These are phyloP conservation scores for Sebastes oblongus DNA, from an alignment of 2,797 vertebrate genomes.

Conservation along the genomic window DNA sequence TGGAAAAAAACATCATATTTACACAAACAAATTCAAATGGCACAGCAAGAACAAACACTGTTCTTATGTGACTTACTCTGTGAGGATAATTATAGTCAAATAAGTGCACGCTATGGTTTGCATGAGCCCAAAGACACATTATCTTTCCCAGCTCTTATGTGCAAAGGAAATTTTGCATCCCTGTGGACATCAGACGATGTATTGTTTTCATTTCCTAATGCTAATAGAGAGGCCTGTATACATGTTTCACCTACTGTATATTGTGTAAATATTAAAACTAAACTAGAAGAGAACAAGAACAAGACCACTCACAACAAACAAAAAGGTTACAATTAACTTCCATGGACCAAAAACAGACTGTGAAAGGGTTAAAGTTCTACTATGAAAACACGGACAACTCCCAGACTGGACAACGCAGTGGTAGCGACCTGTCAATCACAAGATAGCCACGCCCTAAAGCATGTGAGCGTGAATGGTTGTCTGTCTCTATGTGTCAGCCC, in stretches of 20 bases:
- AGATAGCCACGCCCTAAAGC: too few relatives aligned
- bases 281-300: background rate
- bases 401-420: rapidly evolving
- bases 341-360: too few relatives aligned
- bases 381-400: too few relatives aligned
- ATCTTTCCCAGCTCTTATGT: background rate
- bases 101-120: background rate
- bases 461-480: too few relatives aligned
- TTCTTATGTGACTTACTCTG: background rate
- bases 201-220: background rate
- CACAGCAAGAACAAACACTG: background rate
- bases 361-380: too few relatives aligned
- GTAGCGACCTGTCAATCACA: too few relatives aligned
- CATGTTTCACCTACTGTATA: background rate
- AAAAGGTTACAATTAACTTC: too few relatives aligned
- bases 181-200: background rate
- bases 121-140: rapidly evolving
- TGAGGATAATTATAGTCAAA: background rate
- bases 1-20: slow-evolving; percentile 9
- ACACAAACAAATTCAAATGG: background rate
- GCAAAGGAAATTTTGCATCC: background rate
- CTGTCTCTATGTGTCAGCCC: too few relatives aligned
- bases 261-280: too few relatives aligned
- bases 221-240: background rate
- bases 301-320: background rate